Percentiles rank a stretch among this genome's conserved stretches.
phyloP scores from a whole-genome alignment of 2,797 vertebrate genomes.

The Craterocephalus amniculus region DNA sequence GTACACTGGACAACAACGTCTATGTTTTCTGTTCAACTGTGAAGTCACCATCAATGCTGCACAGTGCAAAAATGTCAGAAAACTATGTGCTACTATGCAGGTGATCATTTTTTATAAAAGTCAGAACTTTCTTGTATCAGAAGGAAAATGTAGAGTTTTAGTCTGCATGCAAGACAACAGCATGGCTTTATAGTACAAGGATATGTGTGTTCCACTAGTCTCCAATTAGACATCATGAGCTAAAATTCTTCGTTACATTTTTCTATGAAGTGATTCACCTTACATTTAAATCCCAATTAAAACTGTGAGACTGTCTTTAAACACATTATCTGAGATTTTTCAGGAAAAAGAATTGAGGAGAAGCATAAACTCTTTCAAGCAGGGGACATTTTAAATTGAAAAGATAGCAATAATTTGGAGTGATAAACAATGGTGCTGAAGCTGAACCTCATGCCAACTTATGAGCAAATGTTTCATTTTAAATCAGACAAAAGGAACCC shows the following conservation, averaged over 20 bases:
- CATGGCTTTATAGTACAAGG: not conserved
- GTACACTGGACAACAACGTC: not conserved
- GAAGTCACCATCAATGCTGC: not conserved
- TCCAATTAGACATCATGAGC: not conserved
- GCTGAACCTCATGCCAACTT: slow-evolving; percentile 31
- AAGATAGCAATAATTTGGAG: slow-evolving; percentile 42
- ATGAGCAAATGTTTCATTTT: slow-evolving; percentile 46
- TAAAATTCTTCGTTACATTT: not conserved
- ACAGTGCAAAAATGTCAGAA: not conserved
- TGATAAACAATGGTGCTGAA: slow-evolving; percentile 34
- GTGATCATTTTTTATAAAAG: not conserved
- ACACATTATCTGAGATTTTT: not conserved
- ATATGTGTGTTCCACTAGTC: not conserved
- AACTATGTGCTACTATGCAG: not conserved
- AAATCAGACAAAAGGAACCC: slow-evolving; percentile 24
- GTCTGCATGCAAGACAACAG: not conserved
- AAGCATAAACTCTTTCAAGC: slow-evolving; percentile 18
- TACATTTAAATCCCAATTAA: not conserved
- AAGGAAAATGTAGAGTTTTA: not conserved
- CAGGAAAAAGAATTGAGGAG: not conserved
- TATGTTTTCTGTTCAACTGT: not conserved
- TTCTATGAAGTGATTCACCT: not conserved
- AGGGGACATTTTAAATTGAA: slow-evolving; percentile 34
- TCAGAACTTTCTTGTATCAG: too few relatives aligned
- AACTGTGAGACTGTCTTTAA: not conserved